Percentiles rank a stretch among this genome's conserved stretches.
These are phyloP conservation scores for Apodemia hepburni DNA, from an alignment of 2,888 invertebrate genomes.

Conservation along the genomic window DNA sequence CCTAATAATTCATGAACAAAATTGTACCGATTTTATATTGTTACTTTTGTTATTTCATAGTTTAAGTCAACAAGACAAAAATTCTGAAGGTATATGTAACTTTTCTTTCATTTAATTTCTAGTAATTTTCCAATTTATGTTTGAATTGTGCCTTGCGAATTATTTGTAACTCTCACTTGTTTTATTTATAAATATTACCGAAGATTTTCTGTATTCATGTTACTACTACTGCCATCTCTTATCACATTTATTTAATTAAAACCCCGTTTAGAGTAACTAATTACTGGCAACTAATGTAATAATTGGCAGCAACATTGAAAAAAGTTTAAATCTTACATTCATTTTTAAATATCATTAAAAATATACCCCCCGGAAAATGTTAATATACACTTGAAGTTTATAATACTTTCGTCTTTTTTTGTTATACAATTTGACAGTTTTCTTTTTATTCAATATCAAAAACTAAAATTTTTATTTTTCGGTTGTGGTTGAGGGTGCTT, in stretches of 20 bases:
- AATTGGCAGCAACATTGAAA: neutral
- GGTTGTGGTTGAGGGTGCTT: neutral
- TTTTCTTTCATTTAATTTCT: constrained; percentile 26
- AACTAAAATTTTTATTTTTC: too few species aligned
- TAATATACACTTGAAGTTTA: neutral
- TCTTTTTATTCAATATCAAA: too few species aligned
- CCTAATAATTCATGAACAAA: too few species aligned
- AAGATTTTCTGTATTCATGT: constrained; percentile 46
- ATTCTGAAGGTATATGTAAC: constrained; percentile 24
- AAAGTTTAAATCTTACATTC: too few species aligned
- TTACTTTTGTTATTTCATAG: too few species aligned
- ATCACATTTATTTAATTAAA: constrained; percentile 10
- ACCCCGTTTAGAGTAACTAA: neutral
- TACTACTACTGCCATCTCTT: constrained; percentile 58
- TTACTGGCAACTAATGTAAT: neutral
- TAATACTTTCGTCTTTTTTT: neutral
- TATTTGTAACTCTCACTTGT: neutral
- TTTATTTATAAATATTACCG: constrained; percentile 13
- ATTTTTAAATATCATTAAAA: too few species aligned
- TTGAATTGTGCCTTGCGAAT: neutral
- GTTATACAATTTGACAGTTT: too few species aligned
- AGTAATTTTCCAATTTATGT: neutral
- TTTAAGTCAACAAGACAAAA: too few species aligned
- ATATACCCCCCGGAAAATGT: too few species aligned
- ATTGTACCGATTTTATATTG: too few species aligned